Evolutionary conservation across 2,797 vertebrate species (phyloP).

Genomic region (Sebastes alutus): DNA sequence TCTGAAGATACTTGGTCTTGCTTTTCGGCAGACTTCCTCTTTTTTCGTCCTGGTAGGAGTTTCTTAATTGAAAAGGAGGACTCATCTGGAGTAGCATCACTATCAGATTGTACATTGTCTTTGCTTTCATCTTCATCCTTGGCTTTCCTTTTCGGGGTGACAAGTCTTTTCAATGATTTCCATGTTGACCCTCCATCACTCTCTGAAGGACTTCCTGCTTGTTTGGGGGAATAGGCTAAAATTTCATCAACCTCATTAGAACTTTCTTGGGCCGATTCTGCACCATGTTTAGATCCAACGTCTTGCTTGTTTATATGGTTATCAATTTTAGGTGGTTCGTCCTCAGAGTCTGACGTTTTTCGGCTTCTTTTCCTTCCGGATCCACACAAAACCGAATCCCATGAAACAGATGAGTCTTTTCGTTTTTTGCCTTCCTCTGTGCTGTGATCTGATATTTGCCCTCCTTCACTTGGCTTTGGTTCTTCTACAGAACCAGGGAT

Average conservation of each 20-base stretch:
- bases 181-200: slow-evolving; percentile 90
- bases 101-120: slow-evolving; percentile 83
- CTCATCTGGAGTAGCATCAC: slow-evolving; percentile 87
- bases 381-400: slow-evolving; percentile 93
- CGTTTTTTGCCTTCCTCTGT: slow-evolving; percentile 88
- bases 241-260: slow-evolving; percentile 83
- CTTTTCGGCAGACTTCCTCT: slow-evolving; percentile 85
- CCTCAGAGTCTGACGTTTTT: slow-evolving; percentile 89
- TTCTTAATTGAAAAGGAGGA: slow-evolving; percentile 90
- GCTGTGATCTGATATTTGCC: slow-evolving; percentile 80
- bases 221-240: slow-evolving; percentile 82
- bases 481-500: slow-evolving; percentile 76
- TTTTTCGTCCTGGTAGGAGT: slow-evolving; percentile 88
- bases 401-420: slow-evolving; percentile 91
- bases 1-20: slow-evolving; percentile 80
- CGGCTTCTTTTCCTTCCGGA: slow-evolving; percentile 90
- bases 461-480: slow-evolving; percentile 77
- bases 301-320: slow-evolving; percentile 61
- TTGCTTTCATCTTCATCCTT: slow-evolving; percentile 84
- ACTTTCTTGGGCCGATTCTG: slow-evolving; percentile 65
- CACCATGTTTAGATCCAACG: slow-evolving; percentile 50
- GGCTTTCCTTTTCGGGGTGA: slow-evolving; percentile 89
- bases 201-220: slow-evolving; percentile 84
- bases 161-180: slow-evolving; percentile 92
- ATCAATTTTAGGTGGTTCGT: slow-evolving; percentile 72